Evolutionary conservation across 1,140 invertebrate genomes (phyloP), one percentile per base, ranked within the genome.

Genomic region (Lutraria rhynchaena): DNA sequence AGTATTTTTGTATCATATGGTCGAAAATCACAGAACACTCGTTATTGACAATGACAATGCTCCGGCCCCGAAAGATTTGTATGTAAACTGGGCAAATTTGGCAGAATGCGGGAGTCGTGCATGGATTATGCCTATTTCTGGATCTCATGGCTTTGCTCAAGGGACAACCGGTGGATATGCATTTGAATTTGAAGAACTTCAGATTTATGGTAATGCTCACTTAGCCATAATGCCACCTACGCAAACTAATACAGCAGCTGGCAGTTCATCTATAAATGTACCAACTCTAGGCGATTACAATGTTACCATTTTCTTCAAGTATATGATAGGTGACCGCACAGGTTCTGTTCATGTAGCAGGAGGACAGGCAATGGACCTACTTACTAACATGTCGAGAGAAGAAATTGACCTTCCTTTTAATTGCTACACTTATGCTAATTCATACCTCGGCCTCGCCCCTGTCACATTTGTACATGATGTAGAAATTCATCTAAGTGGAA

Each of bases 401-500:
- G 88, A 88, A 60, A 88, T 88, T 7, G 88, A 89, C 55, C 84
- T 89, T 27, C 88, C 88, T 2, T 89, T 88, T 53, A 89, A 86
- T 69, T 81, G 76, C 17, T 84, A 87, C 65, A 85, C 88, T 3
- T 88, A 89, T 75, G 44, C 13, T 37, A 82, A 74, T 57, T 87
- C 84, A 15, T 87, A 83, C 57, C 77, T 89, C 1, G 88, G 88
- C n/a, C 73, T 89, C 5, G 88, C 88, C 19, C 81, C 85, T 24
- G 83, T 83, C 24, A 89, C 88, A 1, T 86, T 83, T 70, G 83
- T 89, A n/a, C 88, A 89, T 84, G 88, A 84, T 24, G 86, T 89
- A 15, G 87, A 89, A 74, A 86, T 89, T 11, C 86, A 89, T 81
- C 81, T 89, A 17, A 82, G 74, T 55, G 88, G 88, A n/a, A 82